Conservation (phyloP, 2,113 vertebrate species). For the Lichenostomus cassidix region DNA sequence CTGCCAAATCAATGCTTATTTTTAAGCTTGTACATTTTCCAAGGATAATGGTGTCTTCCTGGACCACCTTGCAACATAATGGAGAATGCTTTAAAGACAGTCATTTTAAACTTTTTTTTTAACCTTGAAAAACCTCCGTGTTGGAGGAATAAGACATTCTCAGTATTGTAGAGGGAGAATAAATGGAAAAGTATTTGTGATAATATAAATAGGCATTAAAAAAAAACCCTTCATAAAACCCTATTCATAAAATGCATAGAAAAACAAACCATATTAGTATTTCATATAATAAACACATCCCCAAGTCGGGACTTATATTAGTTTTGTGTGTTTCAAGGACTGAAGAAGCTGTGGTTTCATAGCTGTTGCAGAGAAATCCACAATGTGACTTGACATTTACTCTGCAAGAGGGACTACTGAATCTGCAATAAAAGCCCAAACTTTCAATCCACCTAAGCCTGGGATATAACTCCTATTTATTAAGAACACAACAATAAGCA, state of each 20-base stretch:
- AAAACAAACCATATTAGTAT: neutral
- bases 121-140: neutral
- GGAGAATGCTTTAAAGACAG: neutral
- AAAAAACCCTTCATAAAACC: neutral
- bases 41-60: neutral
- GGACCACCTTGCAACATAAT: neutral
- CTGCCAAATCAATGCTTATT: constrained; percentile 28
- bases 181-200: neutral
- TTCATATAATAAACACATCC: neutral
- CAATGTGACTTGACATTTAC: neutral
- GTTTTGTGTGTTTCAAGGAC: neutral
- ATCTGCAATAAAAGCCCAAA: neutral
- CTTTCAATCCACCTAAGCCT: neutral
- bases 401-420: neutral
- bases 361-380: neutral
- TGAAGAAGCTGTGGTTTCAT: neutral
- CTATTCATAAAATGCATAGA: neutral
- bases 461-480: neutral
- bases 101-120: neutral
- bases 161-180: neutral
- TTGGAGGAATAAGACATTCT: neutral
- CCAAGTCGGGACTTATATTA: neutral
- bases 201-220: neutral
- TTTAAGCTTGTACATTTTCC: constrained; percentile 26
- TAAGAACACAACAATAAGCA: neutral